Evolutionary conservation across 2,797 vertebrate species (phyloP), one percentile per base, ranked within the genome.

Genomic region (Phalanger gymnotis): DNA sequence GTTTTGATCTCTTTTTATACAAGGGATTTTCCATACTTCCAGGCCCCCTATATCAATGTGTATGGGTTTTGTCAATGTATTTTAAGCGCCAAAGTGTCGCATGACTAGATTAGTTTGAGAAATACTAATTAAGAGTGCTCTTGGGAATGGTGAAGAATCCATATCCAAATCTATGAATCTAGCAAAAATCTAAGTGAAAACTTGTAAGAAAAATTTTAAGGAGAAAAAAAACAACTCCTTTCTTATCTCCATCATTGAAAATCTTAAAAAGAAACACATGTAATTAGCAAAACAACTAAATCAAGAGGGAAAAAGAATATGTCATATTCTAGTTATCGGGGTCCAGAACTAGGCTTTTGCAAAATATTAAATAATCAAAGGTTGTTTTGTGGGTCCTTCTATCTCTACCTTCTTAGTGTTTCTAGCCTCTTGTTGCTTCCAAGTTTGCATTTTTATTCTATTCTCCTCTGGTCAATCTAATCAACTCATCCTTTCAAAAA

Each of bases 201-300:
- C 61, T 91, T 90, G 51, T 61, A 66, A 90, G 40, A 25, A 91
- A 97, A 92, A 90, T 19, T 55, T 89, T 92, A 52, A 34, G 93
- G 89, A 25, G 12, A 10, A 28, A 73, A 66, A 66, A 66, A 54
- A 92, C 47, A 54, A 28, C 28, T 54, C 1, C 90, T 30, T 90
- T 93, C 19, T 93, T 61, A 66, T 28, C 90, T 94, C 5, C 58
- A 14, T 27, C 53, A 5, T 61, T 10, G 91, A 87, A 91, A 55
- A 47, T 22, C 56, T 47, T 13, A 53, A 58, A 12, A 27, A 30
- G 25, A 92, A n/a, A 25, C 27, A 89, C 19, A 47, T 81, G 90
- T 58, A 91, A 34, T 3, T 7, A 47, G 2, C n/a, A 56, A 9
- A 52, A n/a, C 34, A 27, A 3, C 73, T 25, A 30, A 22, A 55